These are phyloP conservation scores for Chrysolina oricalcia DNA, from an alignment of 2,888 invertebrate species.

Conservation along the genomic window DNA sequence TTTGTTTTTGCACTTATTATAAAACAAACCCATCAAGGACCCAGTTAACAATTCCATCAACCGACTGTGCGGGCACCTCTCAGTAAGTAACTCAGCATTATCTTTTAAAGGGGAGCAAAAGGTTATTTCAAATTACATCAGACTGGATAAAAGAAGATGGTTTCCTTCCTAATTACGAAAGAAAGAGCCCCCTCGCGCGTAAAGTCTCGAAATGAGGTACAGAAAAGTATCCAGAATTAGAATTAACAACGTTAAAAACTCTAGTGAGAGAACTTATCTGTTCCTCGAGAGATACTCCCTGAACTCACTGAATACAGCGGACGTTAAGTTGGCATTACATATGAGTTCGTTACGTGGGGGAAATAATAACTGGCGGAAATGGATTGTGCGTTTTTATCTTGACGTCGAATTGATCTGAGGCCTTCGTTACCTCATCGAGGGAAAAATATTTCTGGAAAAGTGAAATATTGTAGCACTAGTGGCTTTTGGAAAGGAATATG, in stretches of 20 bases:
- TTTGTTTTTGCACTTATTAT: background rate
- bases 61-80: background rate
- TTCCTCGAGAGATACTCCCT: background rate
- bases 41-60: background rate
- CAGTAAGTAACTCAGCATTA: background rate
- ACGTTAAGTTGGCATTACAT: background rate
- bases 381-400: conserved; percentile 11
- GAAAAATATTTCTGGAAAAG: background rate
- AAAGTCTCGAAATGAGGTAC: background rate
- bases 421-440: conserved; percentile 13
- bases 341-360: conserved; percentile 3
- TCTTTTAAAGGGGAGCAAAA: background rate
- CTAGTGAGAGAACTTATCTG: background rate
- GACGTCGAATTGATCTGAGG: conserved; percentile 1
- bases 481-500: background rate
- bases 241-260: conserved; percentile 13
- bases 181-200: background rate
- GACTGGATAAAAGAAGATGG: background rate
- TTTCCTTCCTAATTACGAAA: background rate
- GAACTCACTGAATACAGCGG: conserved; percentile 9
- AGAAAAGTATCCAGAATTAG: conserved; percentile 10
- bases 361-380: conserved; percentile 8
- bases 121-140: conserved; percentile 15
- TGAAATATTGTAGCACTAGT: conserved; percentile 2
- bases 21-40: background rate